Conservation (phyloP, 2,888 invertebrate genomes). For the Folsomia manolachei region DNA sequence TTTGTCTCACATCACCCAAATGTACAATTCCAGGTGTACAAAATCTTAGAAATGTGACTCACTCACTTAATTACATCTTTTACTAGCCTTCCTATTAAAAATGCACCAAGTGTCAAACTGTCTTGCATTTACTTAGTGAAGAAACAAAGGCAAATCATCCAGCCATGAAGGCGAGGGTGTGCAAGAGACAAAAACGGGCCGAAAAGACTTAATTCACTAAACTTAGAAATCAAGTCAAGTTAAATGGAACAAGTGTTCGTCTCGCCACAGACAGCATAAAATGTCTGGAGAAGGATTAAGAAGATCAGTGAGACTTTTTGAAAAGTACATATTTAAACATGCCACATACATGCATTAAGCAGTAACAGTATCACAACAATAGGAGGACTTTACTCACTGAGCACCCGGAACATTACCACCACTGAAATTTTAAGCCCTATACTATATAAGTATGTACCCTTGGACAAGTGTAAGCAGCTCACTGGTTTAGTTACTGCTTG, state of each 20-base stretch:
- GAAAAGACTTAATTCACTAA: slow-evolving; percentile 15
- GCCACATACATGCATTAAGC: background rate
- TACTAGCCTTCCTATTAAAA: too few species aligned
- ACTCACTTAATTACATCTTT: too few species aligned
- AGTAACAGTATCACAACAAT: background rate
- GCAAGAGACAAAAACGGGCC: background rate
- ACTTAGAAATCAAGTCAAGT: background rate
- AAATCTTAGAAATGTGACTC: background rate
- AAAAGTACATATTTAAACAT: background rate
- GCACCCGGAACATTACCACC: background rate
- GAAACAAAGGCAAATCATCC: too few species aligned
- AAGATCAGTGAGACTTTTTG: slow-evolving; percentile 6
- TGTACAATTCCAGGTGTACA: background rate
- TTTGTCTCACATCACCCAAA: background rate
- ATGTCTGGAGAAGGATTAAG: slow-evolving; percentile 13
- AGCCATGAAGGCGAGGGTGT: too few species aligned
- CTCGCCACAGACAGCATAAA: slow-evolving; percentile 17
- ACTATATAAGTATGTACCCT: too few species aligned
- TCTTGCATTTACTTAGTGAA: too few species aligned
- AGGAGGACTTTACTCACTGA: background rate
- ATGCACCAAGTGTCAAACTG: too few species aligned
- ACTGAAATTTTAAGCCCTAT: too few species aligned
- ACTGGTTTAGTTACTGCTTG: too few species aligned
- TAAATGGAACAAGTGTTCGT: slow-evolving; percentile 15
- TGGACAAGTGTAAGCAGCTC: slow-evolving; percentile 1